Conservation (phyloP, 1,140 invertebrate genomes). For the Odontomachus brunneus region DNA sequence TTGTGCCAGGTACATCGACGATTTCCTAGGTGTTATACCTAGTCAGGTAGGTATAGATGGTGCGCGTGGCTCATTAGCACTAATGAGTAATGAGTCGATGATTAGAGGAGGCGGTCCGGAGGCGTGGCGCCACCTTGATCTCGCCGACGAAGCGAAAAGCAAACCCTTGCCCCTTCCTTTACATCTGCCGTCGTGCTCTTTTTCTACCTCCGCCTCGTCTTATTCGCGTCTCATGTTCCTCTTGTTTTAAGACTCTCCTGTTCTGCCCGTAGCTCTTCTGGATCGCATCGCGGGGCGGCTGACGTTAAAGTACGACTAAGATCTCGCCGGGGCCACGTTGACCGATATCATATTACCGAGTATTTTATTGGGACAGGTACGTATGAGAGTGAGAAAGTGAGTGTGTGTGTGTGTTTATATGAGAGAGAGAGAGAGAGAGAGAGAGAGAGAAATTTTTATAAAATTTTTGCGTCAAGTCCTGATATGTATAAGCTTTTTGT, state of each 20-base stretch:
- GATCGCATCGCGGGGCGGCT: slow-evolving; percentile 62
- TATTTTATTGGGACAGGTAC: slow-evolving; percentile 53
- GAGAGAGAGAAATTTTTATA: background rate
- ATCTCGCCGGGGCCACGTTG: slow-evolving; percentile 55
- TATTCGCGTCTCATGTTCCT: slow-evolving; percentile 55
- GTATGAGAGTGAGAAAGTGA: too few species aligned
- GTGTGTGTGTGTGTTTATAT: background rate
- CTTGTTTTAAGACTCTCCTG: slow-evolving; percentile 59
- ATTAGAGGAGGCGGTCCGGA: slow-evolving; percentile 85
- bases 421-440: background rate
- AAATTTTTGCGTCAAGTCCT: background rate
- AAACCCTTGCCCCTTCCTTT: slow-evolving; percentile 60
- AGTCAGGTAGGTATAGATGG: slow-evolving; percentile 70
- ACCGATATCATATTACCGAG: slow-evolving; percentile 65
- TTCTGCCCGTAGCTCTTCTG: background rate
- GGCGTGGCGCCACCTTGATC: slow-evolving; percentile 84
- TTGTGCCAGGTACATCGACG: slow-evolving; percentile 40
- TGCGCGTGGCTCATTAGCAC: slow-evolving; percentile 84
- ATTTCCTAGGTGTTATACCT: slow-evolving; percentile 66
- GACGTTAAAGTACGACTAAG: slow-evolving; percentile 52
- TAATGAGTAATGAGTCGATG: slow-evolving; percentile 86
- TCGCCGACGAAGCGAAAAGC: slow-evolving; percentile 80
- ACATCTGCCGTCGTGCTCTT: slow-evolving; percentile 37
- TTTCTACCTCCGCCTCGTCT: slow-evolving; percentile 48
- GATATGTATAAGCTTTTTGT: too few species aligned